Conservation (phyloP, 2,888 invertebrate genomes). For the Phania funesta region DNA sequence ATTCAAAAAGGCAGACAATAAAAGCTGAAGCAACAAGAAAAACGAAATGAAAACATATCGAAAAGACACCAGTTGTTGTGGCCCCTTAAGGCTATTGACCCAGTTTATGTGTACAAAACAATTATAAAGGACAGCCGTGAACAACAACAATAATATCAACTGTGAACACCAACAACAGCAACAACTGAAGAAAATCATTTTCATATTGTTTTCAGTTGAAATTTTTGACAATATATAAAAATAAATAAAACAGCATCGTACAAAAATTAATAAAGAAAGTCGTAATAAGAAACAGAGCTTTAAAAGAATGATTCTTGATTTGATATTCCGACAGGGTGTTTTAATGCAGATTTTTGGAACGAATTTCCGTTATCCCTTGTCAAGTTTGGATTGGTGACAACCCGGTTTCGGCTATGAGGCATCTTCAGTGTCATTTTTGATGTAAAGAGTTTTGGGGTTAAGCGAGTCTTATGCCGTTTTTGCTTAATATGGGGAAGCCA, state of each 20-base stretch:
- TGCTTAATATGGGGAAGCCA: too few relatives aligned
- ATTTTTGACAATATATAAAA: constrained; percentile 36
- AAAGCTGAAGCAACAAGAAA: background rate
- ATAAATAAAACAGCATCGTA: background rate
- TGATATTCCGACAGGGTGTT: too few relatives aligned
- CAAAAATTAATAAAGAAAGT: background rate
- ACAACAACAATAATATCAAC: constrained; percentile 15
- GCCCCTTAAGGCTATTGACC: constrained; percentile 63
- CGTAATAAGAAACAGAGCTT: background rate
- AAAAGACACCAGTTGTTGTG: constrained; percentile 56
- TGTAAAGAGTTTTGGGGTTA: too few relatives aligned
- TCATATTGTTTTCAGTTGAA: background rate
- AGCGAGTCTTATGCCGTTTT: too few relatives aligned
- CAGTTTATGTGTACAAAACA: constrained; percentile 56
- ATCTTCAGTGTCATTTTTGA: too few relatives aligned
- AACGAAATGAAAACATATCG: constrained; percentile 28
- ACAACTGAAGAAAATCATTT: constrained; percentile 3
- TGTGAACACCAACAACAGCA: background rate
- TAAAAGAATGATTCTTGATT: too few relatives aligned
- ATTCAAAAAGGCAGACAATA: background rate
- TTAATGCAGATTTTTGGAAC: too few relatives aligned
- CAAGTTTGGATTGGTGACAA: too few relatives aligned
- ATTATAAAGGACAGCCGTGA: constrained; percentile 56
- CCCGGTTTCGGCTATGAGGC: too few relatives aligned
- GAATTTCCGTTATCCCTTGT: too few relatives aligned